These are phyloP conservation scores for Zaprionus ornatus DNA, from an alignment of 1,140 invertebrate genomes.

Conservation along the genomic window DNA sequence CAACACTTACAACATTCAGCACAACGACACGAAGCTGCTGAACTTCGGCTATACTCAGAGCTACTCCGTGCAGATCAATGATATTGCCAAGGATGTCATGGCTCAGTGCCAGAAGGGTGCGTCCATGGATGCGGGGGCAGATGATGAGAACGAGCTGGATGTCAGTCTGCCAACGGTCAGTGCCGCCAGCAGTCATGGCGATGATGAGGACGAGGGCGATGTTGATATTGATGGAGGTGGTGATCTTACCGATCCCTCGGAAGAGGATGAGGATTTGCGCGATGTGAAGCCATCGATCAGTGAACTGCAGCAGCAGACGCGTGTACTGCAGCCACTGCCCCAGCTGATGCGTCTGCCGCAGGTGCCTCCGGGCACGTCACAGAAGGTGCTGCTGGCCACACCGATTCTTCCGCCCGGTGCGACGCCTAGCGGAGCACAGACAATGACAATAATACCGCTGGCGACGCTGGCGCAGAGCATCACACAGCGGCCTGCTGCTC, in stretches of 20 bases:
- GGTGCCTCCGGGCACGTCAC: slow-evolving; percentile 60
- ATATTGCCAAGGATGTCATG: slow-evolving; percentile 76
- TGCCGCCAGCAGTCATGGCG: slow-evolving; percentile 48
- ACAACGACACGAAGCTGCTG: slow-evolving; percentile 65
- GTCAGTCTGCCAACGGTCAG: slow-evolving; percentile 44
- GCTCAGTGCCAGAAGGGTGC: slow-evolving; percentile 49
- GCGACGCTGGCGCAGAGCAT: slow-evolving; percentile 72
- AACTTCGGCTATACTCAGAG: slow-evolving; percentile 73
- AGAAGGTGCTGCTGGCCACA: slow-evolving; percentile 77
- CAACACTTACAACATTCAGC: slow-evolving; percentile 64
- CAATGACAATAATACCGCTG: slow-evolving; percentile 80
- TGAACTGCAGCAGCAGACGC: slow-evolving; percentile 44
- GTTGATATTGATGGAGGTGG: slow-evolving; percentile 66
- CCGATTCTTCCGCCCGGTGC: slow-evolving; percentile 63
- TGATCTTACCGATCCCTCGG: slow-evolving; percentile 35
- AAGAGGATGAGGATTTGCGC: slow-evolving; percentile 19
- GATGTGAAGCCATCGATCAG: slow-evolving; percentile 56
- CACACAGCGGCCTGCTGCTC: slow-evolving; percentile 34
- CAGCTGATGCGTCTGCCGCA: slow-evolving; percentile 58
- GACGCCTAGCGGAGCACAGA: slow-evolving; percentile 44
- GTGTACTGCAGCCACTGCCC: slow-evolving; percentile 40
- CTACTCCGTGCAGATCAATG: slow-evolving; percentile 78
- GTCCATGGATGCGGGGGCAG: not conserved
- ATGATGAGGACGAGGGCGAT: slow-evolving; percentile 45
- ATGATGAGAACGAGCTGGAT: slow-evolving; percentile 34